phyloP scores from a whole-genome alignment of 92 coral and sea anemone genomes.

The Epizoanthus stellaris region DNA sequence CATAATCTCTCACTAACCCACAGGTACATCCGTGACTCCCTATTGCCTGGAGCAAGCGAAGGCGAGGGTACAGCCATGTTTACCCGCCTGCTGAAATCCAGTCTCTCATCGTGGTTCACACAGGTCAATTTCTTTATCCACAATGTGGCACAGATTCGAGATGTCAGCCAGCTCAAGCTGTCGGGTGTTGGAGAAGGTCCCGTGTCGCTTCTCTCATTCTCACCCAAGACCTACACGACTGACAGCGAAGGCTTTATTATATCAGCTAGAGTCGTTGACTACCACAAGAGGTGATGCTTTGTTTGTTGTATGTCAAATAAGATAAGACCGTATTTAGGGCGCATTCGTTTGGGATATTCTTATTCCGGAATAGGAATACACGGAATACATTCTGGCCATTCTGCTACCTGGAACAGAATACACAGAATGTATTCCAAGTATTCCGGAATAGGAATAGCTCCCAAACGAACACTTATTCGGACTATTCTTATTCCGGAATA shows the following conservation, averaged over 20 bases:
- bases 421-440: too few species aligned
- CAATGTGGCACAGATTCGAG: conserved; percentile 97
- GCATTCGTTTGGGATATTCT: too few species aligned
- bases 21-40: conserved; percentile 91
- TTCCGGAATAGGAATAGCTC: too few species aligned
- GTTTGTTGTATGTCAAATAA: background rate
- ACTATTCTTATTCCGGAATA: too few species aligned
- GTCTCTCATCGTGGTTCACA: conserved; percentile 95
- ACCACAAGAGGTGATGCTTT: conserved; percentile 75
- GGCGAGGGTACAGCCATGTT: conserved; percentile 93
- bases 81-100: conserved; percentile 90
- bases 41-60: conserved; percentile 88
- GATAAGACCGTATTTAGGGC: background rate
- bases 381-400: too few species aligned
- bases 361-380: too few species aligned
- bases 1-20: too few species aligned
- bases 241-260: conserved; percentile 79
- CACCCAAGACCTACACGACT: conserved; percentile 72
- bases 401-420: too few species aligned
- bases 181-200: conserved; percentile 58
- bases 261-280: conserved; percentile 97
- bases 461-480: too few species aligned
- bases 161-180: conserved; percentile 74
- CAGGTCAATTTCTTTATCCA: conserved; percentile 99
- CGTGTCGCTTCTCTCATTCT: conserved; percentile 87